phyloP scores from a whole-genome alignment of 2,888 invertebrate genomes.

The Eulithis prunata region DNA sequence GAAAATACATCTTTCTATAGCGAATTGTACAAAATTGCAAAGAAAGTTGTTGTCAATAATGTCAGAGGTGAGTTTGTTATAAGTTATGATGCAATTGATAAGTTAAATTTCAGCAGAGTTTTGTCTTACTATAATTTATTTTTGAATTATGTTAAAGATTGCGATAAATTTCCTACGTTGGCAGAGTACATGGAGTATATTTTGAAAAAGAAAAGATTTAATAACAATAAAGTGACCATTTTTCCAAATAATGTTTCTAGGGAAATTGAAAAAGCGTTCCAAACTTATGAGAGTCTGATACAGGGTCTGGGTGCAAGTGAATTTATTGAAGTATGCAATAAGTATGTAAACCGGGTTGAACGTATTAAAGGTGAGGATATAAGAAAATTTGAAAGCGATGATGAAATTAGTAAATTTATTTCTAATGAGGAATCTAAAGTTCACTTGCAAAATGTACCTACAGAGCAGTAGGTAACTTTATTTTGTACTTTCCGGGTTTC shows the following conservation, averaged over 20 bases:
- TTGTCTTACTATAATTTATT: neutral
- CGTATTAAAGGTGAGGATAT: neutral
- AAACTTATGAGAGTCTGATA: neutral
- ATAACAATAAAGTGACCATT: neutral
- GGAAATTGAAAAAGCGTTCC: neutral
- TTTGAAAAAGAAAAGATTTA: neutral
- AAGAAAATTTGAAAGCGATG: neutral
- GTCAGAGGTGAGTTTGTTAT: neutral
- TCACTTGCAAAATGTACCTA: neutral
- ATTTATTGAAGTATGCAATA: neutral
- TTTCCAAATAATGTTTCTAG: neutral
- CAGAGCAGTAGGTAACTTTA: too few species aligned
- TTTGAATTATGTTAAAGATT: neutral
- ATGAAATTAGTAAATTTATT: neutral
- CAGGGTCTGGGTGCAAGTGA: neutral
- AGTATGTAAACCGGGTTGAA: neutral
- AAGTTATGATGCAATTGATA: neutral
- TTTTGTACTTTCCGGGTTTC: too few species aligned
- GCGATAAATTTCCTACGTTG: neutral
- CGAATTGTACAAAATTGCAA: conserved; percentile 1
- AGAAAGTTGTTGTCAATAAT: neutral
- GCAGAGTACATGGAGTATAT: neutral
- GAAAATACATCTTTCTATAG: neutral
- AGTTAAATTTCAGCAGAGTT: neutral
- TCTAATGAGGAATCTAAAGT: neutral